Evolutionary conservation across 2,888 invertebrate genomes (phyloP), one percentile per base, ranked within the genome.

Genomic region (Melitaea athalia): DNA sequence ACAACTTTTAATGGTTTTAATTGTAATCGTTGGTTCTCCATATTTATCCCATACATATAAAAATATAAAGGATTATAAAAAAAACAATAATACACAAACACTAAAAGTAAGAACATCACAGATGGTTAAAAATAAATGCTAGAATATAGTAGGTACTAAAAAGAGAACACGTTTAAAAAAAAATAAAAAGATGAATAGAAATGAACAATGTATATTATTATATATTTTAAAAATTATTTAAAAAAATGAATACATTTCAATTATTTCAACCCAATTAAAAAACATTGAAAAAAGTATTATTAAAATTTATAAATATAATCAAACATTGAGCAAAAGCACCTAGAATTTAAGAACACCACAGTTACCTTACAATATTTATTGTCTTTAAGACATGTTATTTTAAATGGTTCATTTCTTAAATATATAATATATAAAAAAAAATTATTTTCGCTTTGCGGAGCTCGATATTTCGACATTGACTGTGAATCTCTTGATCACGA

Each of bases 61-160:
- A 62, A 62, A 57, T 57, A 47, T 57, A 62, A 43, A 33, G 24
- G 24, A 62, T 43, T 15, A 50, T 33, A 52, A 47, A 42, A 45
- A 61, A 61, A 7, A 49, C 33, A 24, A 24, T 3, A 24, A 24
- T 50, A 31, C 17, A 62, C 38, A 38, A 49, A 12, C 14, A 38
- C 52, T 62, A 62, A 62, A 17, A 62, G 45, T 64, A 59, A 63
- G 59, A 61, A 49, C 64, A 70, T 70, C 70, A 70, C 70, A 70
- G 70, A 62, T 43, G 55, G 31, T 57, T 57, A 64, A 55, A 67
- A 38, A 67, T 61, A 67, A 71, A 69, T 69, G 64, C 68, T 72
- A 72, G 64, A 59, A 69, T 55, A 55, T 72, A 72, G 61, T n/a
- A n/a, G n/a, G n/a, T n/a, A 67, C 61, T 55, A 38, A 55, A 60